These are phyloP conservation scores for Sebastes glaucus DNA, from an alignment of 2,797 vertebrate genomes.

Conservation along the genomic window DNA sequence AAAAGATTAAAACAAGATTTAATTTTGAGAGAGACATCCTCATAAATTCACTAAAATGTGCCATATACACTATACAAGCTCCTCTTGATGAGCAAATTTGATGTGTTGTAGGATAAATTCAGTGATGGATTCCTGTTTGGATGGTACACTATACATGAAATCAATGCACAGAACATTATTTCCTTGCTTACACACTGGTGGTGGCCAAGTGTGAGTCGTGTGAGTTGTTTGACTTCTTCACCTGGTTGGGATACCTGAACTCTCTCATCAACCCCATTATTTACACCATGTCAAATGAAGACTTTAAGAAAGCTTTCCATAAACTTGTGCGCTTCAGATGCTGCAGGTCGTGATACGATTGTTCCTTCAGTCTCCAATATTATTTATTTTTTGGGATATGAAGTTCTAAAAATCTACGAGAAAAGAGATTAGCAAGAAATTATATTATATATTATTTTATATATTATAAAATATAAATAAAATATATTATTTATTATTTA, in stretches of 20 bases:
- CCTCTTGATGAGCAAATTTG: background rate
- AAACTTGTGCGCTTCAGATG: constrained; percentile 93
- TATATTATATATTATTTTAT: too few species aligned
- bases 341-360: constrained; percentile 65
- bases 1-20: background rate
- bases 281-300: constrained; percentile 98
- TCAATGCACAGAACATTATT: background rate
- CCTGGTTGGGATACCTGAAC: constrained; percentile 97
- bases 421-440: background rate
- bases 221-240: constrained; percentile 97
- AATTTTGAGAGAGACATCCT: background rate
- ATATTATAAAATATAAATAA: too few species aligned
- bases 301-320: constrained; percentile 98
- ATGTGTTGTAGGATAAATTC: background rate
- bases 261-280: constrained; percentile 98
- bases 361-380: background rate
- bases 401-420: background rate
- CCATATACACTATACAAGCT: background rate
- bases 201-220: constrained; percentile 83
- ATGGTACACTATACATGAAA: background rate
- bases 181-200: constrained; percentile 64
- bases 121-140: background rate
- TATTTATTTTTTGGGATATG: background rate
- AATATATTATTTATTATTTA: too few species aligned
- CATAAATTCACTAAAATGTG: background rate